Percentiles rank a stretch among this genome's conserved stretches.
phyloP scores from a whole-genome alignment of 2,888 invertebrate genomes.

The Volucella inanis region DNA sequence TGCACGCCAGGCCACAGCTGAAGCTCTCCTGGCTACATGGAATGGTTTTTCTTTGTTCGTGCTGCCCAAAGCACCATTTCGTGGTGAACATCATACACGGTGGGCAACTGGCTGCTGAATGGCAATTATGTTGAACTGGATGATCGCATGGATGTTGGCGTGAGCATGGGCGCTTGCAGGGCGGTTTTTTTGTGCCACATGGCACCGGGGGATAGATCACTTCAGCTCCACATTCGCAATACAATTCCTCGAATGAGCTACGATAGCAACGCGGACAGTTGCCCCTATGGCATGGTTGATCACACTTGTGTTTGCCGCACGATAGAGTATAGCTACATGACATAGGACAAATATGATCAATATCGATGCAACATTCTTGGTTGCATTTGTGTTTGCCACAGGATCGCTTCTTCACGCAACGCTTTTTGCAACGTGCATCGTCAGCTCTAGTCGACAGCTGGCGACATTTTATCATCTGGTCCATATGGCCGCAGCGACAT shows the following conservation, averaged over 20 bases:
- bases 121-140: conserved; percentile 92
- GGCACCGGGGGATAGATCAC: conserved; percentile 95
- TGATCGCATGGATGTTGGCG: conserved; percentile 91
- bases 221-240: conserved; percentile 94
- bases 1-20: conserved; percentile 95
- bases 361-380: conserved; percentile 93
- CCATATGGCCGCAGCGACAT: conserved; percentile 94
- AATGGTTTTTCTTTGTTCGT: conserved; percentile 93
- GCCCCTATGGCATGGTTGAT: conserved; percentile 94
- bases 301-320: conserved; percentile 95
- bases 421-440: conserved; percentile 93
- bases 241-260: conserved; percentile 93
- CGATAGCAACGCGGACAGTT: conserved; percentile 91
- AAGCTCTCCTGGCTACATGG: conserved; percentile 89
- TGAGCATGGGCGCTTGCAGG: conserved; percentile 90
- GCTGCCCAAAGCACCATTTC: conserved; percentile 91
- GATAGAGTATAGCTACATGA: conserved; percentile 91
- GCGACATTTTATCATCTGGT: conserved; percentile 90
- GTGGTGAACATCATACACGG: conserved; percentile 94
- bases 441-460: conserved; percentile 88
- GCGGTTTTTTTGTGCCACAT: conserved; percentile 94
- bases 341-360: conserved; percentile 93
- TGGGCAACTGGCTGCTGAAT: conserved; percentile 88
- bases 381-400: conserved; percentile 96
- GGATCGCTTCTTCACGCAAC: conserved; percentile 93